Evolutionary conservation across 2,797 vertebrate species (phyloP), one percentile per base, ranked within the genome.

Genomic region (Synaphobranchus kaupii): DNA sequence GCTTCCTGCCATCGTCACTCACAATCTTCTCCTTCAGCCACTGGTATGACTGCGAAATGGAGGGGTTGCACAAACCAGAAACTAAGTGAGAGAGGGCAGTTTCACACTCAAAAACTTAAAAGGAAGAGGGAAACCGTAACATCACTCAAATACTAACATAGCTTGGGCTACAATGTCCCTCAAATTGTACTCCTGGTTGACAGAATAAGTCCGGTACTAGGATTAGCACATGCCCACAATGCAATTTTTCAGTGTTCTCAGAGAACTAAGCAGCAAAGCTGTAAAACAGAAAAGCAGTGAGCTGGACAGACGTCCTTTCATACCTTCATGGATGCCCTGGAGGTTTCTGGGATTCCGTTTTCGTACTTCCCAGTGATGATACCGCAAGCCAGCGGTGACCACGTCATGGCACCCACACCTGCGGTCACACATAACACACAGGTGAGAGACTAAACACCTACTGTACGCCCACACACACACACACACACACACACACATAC

Each of bases 351-450:
- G 89, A 99, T 98, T 60, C 98, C 98, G 0, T 98, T 99, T 91
- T 99, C 97, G 0, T 99, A 99, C 95, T 99, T 99, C 90, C 99
- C 99, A 80, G 97, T 97, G 94, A 99, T 99, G 95, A 99, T 97
- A 87, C 99, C 99, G 84, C 99, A 99, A 50, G 99, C 99, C 63
- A 99, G 96, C 0, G 99, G 99, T 60, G 99, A 99, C 99, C 99
- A 99, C 0, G 99, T 99, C 98, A 99, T 98, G 0, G 99, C 99
- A 25, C 99, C 98, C 0, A 99, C 98, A 73, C 99, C 99, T 99
- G 84, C 8, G 28, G 15, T 31, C 78, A 12, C 31, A 56, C 47
- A 90, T 90, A 92, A 82, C 25, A 85, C 4, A 60, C 20, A 25
- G 12, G 12, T 44, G 81, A 50, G 68, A 15, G 68, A 39, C 17